Conservation (phyloP, 2,888 invertebrate genomes). For the Orchesella flavescens region DNA sequence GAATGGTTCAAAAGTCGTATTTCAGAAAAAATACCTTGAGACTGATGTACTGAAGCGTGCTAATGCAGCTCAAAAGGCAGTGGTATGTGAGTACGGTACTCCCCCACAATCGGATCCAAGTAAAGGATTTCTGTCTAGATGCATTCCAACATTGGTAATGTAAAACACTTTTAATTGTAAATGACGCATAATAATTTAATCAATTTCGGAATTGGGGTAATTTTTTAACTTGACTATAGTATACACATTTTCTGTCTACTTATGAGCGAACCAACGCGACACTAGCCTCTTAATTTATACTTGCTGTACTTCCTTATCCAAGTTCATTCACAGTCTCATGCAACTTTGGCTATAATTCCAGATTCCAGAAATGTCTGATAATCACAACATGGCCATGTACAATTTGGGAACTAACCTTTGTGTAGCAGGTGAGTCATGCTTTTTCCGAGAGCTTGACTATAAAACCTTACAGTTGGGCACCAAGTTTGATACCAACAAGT, state of each 20-base stretch:
- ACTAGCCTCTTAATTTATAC: too few relatives aligned
- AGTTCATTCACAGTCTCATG: too few relatives aligned
- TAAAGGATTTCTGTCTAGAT: conserved; percentile 53
- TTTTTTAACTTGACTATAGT: too few relatives aligned
- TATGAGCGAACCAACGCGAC: too few relatives aligned
- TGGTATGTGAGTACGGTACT: conserved; percentile 70
- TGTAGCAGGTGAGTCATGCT: conserved; percentile 75
- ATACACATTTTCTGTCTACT: too few relatives aligned
- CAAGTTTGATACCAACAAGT: conserved; percentile 74
- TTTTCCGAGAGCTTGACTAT: conserved; percentile 75
- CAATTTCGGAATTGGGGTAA: background rate
- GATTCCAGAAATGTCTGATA: conserved; percentile 75
- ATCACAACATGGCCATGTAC: conserved; percentile 75
- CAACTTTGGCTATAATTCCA: conserved; percentile 34
- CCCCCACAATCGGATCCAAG: conserved; percentile 54
- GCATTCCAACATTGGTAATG: conserved; percentile 43
- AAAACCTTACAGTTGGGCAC: conserved; percentile 74
- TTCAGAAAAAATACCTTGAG: conserved; percentile 68
- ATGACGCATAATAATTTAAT: background rate
- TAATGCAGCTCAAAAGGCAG: conserved; percentile 64
- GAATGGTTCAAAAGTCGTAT: conserved; percentile 73
- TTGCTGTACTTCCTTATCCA: too few relatives aligned
- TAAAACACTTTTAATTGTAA: background rate
- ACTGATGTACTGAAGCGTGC: conserved; percentile 68
- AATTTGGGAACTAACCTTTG: conserved; percentile 75